A percentile compares a stretch with the other conserved stretches of the same genome.
These are phyloP conservation scores for Porites lutea DNA, from an alignment of 64 coral and sea anemone genomes.

Conservation along the genomic window DNA sequence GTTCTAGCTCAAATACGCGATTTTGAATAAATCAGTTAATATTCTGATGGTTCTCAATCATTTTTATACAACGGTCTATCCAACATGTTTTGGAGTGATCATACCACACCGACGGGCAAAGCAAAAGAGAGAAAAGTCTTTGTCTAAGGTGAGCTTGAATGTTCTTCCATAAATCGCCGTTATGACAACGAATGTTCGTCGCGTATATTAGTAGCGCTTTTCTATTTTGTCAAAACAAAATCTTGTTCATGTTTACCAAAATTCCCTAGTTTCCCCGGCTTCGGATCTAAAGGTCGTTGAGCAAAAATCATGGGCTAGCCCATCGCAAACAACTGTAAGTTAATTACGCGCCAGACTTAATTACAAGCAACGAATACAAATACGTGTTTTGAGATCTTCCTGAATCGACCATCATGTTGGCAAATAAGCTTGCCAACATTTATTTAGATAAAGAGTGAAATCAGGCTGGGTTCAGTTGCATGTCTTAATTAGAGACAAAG, in stretches of 20 bases:
- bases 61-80: constrained; percentile 9
- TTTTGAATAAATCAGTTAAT: constrained; percentile 32
- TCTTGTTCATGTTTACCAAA: not conserved
- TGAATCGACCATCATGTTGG: not conserved
- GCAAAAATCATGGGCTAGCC: not conserved
- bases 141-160: not conserved
- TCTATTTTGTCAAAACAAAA: not conserved
- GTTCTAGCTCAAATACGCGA: constrained; percentile 11
- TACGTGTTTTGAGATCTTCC: not conserved
- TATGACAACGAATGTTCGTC: not conserved
- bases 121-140: not conserved
- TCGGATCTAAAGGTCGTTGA: not conserved
- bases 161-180: not conserved
- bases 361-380: not conserved
- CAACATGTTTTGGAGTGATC: not conserved
- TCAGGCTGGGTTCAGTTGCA: no score
- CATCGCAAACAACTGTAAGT: not conserved
- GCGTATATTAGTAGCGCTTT: not conserved
- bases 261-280: not conserved
- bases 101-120: not conserved
- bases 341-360: not conserved
- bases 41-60: constrained; percentile 13
- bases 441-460: no score
- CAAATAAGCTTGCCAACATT: no score
- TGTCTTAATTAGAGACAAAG: not conserved